phyloP scores from a whole-genome alignment of 1,140 invertebrate species.

The Apis florea region DNA sequence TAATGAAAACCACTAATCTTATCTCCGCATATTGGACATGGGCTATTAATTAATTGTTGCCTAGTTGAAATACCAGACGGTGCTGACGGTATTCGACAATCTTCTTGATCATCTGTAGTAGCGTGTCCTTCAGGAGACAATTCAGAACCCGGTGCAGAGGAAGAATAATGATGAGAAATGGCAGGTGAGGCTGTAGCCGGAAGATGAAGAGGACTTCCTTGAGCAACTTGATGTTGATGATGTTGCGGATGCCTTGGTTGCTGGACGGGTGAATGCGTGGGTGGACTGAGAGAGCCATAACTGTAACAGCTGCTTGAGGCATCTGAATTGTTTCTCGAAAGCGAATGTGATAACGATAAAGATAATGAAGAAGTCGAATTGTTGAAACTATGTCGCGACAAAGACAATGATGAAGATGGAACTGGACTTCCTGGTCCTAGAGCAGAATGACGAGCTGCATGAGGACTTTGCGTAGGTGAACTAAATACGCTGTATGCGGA shows the following conservation, averaged over 20 bases:
- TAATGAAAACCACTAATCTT: constrained; percentile 98
- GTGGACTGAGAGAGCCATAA: constrained; percentile 87
- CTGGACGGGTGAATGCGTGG: constrained; percentile 93
- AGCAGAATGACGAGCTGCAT: constrained; percentile 89
- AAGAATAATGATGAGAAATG: constrained; percentile 70
- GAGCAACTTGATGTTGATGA: constrained; percentile 74
- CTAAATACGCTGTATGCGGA: constrained; percentile 90
- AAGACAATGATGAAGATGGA: constrained; percentile 79
- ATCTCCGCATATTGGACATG: constrained; percentile 97
- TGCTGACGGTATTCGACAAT: constrained; percentile 80
- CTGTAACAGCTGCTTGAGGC: constrained; percentile 93
- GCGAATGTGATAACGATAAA: constrained; percentile 86
- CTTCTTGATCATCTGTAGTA: constrained; percentile 74
- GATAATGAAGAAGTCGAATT: constrained; percentile 79
- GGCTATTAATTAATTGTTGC: constrained; percentile 90
- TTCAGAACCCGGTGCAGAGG: constrained; percentile 63
- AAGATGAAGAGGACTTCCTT: constrained; percentile 81
- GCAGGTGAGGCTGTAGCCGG: constrained; percentile 64
- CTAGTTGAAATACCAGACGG: constrained; percentile 89
- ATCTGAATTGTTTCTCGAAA: constrained; percentile 94
- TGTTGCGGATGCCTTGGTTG: constrained; percentile 75
- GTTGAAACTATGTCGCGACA: constrained; percentile 79
- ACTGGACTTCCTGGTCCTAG: constrained; percentile 80
- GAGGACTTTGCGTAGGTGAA: constrained; percentile 91
- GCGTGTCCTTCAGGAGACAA: constrained; percentile 70